Evolutionary conservation across 2,888 invertebrate genomes (phyloP), one percentile per base, ranked within the genome.

Genomic region (Endomychus coccineus): DNA sequence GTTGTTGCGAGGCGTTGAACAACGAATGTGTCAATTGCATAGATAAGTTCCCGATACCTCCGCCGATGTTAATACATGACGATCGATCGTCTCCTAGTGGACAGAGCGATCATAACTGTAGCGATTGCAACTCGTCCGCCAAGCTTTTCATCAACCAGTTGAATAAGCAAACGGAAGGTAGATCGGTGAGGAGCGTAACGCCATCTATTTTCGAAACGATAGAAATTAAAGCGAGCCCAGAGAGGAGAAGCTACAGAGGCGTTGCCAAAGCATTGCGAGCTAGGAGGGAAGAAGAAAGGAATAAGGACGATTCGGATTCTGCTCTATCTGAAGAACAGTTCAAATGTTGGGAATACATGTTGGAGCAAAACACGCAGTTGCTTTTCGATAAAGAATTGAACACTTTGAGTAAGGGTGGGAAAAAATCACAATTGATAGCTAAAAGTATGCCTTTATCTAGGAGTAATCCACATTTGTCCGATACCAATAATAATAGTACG

Each of bases 301-400:
- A 51, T 21, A 68, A 73, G 56, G 71, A 73, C 33, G 75, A 75
- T 51, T 70, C 70, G 3, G 75, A 73, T 58, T 75, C 71, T 1
- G 73, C 69, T 5, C 70, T 81, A 39, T 80, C 83, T 1, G 89
- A 88, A 54, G 90, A 90, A 59, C 89, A 89, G 58, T 88, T 87
- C 56, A 84, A 88, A 58, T 90, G 89, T 58, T 90, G 90, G 90
- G 90, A 90, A 52, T 90, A 90, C 54, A 89, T 90, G 87, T 64
- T 90, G 29, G 90, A 90, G 57, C 87, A 89, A 61, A 90, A 90
- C 54, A 89, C 89, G 0, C 89, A 89, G 58, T 70, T 89, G 58
- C 58, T 90, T 2, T 90, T 90, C 54, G 88, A 89, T 62, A 88
- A 88, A 57, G 90, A 90, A 62, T 62, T 89, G 30, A 87, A 89